A percentile compares a stretch with the other conserved stretches of the same genome.
These are phyloP conservation scores for Drosophila subpulchrella DNA, from an alignment of 1,140 invertebrate genomes.

Conservation along the genomic window DNA sequence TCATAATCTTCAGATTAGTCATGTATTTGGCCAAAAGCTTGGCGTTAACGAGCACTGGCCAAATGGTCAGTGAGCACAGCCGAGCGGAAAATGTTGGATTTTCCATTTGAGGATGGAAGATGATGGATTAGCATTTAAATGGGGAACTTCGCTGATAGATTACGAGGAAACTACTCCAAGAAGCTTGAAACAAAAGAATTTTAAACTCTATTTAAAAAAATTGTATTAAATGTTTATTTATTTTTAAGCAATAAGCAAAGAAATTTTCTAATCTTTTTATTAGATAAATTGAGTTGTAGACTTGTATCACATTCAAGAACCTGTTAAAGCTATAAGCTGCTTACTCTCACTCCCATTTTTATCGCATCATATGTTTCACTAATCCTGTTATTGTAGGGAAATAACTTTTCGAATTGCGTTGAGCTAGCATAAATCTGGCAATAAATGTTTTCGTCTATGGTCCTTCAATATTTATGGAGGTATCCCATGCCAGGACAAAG, in stretches of 20 bases:
- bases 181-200: not conserved
- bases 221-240: not conserved
- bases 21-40: conserved; percentile 41
- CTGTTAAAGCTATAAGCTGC: not conserved
- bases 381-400: conserved; percentile 36
- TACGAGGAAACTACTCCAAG: not conserved
- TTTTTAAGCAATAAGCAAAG: not conserved
- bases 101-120: conserved; percentile 1
- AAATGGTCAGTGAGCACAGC: conserved; percentile 32
- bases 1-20: conserved; percentile 69
- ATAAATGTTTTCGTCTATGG: conserved; percentile 66
- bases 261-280: not conserved
- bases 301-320: not conserved
- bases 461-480: conserved; percentile 68
- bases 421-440: conserved; percentile 71
- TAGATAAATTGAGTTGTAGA: not conserved
- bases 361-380: conserved; percentile 5
- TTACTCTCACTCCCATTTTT: not conserved
- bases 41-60: conserved; percentile 55
- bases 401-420: conserved; percentile 62
- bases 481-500: conserved; percentile 31
- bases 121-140: conserved; percentile 16
- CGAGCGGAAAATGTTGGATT: conserved; percentile 35
- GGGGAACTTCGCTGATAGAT: not conserved
- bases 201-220: not conserved